These are phyloP conservation scores for Entomyzon cyanotis DNA, from an alignment of 2,113 vertebrate genomes.

Conservation along the genomic window DNA sequence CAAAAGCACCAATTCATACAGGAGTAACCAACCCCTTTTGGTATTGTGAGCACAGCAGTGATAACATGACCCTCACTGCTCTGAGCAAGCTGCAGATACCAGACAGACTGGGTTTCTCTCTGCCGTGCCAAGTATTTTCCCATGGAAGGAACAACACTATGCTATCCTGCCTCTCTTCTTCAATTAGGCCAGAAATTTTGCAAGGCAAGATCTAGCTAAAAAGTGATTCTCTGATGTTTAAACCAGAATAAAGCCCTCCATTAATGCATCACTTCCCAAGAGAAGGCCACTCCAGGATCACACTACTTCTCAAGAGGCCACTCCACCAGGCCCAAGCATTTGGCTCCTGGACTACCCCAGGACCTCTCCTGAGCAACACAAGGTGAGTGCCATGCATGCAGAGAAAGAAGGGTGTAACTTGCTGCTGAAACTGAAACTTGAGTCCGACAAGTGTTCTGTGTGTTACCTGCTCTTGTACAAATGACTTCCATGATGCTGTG, in stretches of 20 bases:
- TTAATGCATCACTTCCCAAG: fast-evolving
- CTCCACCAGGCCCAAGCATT: background rate
- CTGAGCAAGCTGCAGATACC: background rate
- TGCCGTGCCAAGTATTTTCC: background rate
- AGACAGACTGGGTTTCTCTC: fast-evolving
- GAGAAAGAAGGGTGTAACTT: background rate
- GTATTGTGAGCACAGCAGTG: fast-evolving
- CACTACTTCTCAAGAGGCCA: too few species aligned
- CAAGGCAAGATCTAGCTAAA: background rate
- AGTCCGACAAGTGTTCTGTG: background rate
- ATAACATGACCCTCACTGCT: background rate
- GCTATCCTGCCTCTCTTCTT: background rate
- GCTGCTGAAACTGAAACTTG: background rate
- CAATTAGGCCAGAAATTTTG: background rate
- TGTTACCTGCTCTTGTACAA: background rate
- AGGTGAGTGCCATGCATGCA: fast-evolving
- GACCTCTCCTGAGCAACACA: background rate
- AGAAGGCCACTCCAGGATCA: background rate
- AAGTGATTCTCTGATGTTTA: background rate
- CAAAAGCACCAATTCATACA: background rate
- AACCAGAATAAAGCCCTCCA: background rate
- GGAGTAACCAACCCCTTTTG: background rate
- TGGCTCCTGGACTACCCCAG: background rate
- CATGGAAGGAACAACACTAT: fast-evolving
- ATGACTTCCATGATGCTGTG: background rate